phyloP scores from a whole-genome alignment of 2,113 vertebrate species.

The Oryzias melastigma region DNA sequence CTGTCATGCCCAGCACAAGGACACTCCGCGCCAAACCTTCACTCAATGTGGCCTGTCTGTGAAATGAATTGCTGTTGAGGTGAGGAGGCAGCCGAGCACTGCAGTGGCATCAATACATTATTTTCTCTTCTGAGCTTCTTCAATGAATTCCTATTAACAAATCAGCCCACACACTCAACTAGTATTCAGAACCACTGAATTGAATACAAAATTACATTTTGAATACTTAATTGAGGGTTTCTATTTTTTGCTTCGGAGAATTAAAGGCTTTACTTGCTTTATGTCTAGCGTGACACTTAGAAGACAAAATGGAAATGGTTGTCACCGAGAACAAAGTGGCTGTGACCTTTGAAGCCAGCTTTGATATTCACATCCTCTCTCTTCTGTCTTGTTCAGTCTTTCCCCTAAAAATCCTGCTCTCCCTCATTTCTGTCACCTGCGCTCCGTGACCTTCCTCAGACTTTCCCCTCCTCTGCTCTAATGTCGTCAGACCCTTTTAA shows the following conservation, averaged over 20 bases:
- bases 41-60: constrained; percentile 25
- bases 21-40: constrained; percentile 31
- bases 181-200: constrained; percentile 1
- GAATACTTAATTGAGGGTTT: constrained; percentile 5
- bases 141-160: constrained; percentile 11
- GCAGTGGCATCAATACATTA: constrained; percentile 51
- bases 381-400: constrained; percentile 23
- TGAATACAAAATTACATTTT: constrained; percentile 4
- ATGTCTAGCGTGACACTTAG: constrained; percentile 51
- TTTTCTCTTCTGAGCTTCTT: constrained; percentile 7
- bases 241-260: constrained; percentile 39
- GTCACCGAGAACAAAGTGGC: constrained; percentile 69
- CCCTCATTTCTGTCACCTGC: constrained; percentile 20
- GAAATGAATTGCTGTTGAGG: constrained; percentile 34
- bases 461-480: constrained; percentile 22
- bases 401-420: constrained; percentile 34
- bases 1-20: constrained; percentile 11
- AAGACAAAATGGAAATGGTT: constrained; percentile 66
- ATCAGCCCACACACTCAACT: constrained; percentile 9
- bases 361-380: constrained; percentile 57
- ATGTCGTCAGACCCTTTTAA: constrained; percentile 34
- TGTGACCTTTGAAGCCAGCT: constrained; percentile 72
- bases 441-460: constrained; percentile 47
- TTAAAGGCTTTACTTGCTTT: constrained; percentile 41
- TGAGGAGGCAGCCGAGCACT: constrained; percentile 28